These are phyloP conservation scores for Gymnogyps californianus DNA, from an alignment of 2,113 vertebrate genomes.

Conservation along the genomic window DNA sequence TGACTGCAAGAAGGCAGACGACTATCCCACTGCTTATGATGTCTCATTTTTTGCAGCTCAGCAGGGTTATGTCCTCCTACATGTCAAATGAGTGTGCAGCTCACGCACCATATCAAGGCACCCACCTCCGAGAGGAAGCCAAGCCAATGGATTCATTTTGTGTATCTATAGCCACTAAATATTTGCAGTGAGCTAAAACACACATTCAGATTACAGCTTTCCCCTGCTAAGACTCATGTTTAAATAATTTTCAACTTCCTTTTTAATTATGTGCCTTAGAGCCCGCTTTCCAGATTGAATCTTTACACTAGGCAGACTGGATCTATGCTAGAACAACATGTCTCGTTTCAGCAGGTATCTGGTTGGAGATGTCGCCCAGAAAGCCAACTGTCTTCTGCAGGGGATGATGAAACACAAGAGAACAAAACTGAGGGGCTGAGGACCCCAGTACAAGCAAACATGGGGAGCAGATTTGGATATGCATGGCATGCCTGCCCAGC, in stretches of 20 bases:
- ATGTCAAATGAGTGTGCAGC: not conserved
- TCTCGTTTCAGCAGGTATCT: not conserved
- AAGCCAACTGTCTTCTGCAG: not conserved
- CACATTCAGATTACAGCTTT: not conserved
- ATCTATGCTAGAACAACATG: not conserved
- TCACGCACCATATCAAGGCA: not conserved
- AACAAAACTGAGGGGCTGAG: not conserved
- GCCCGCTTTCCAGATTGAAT: not conserved
- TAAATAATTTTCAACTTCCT: conserved; percentile 25
- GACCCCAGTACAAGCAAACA: not conserved
- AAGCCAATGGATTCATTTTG: not conserved
- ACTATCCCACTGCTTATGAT: not conserved
- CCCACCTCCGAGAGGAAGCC: not conserved
- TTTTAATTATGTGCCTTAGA: conserved; percentile 13
- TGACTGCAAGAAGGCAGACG: not conserved
- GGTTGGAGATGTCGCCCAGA: not conserved
- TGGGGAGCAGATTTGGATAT: not conserved
- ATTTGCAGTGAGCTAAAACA: conserved; percentile 17
- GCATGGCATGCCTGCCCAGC: not conserved
- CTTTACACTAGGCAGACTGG: not conserved
- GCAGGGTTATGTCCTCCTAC: not conserved
- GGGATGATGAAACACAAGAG: not conserved
- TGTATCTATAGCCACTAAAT: not conserved
- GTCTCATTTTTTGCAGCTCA: not conserved
- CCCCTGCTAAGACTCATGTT: not conserved